Conservation (phyloP, 2,113 vertebrate species). For the Psephotus haematonotus region DNA sequence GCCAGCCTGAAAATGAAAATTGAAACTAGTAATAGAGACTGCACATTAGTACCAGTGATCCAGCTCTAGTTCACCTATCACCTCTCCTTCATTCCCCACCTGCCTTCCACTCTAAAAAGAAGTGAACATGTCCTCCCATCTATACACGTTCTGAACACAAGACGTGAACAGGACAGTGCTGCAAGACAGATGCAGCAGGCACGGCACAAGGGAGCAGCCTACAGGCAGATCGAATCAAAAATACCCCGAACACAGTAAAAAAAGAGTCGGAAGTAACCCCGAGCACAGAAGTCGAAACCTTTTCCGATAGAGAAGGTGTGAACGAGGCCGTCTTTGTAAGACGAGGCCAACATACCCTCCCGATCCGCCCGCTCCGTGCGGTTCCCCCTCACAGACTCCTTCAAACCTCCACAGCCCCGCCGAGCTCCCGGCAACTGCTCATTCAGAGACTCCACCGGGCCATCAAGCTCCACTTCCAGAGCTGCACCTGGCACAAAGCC, state of each 20-base stretch:
- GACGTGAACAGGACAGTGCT: fast-evolving
- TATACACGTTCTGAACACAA: too few relatives aligned
- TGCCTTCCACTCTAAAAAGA: too few relatives aligned
- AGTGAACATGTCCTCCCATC: too few relatives aligned
- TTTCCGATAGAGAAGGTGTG: fast-evolving
- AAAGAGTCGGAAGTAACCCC: fast-evolving
- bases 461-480: background rate
- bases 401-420: background rate
- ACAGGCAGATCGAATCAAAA: too few relatives aligned
- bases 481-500: background rate
- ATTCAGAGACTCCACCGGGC: background rate
- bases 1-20: background rate
- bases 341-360: fast-evolving
- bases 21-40: background rate
- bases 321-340: fast-evolving
- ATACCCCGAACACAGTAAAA: too few relatives aligned
- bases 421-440: too few relatives aligned
- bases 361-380: background rate
- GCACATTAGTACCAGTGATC: background rate
- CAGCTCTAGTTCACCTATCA: background rate
- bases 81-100: background rate
- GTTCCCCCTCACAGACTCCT: background rate
- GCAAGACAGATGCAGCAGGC: too few relatives aligned
- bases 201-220: fast-evolving
- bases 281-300: fast-evolving